Conservation (phyloP, 2,888 invertebrate species). For the Coenonympha arcania region DNA sequence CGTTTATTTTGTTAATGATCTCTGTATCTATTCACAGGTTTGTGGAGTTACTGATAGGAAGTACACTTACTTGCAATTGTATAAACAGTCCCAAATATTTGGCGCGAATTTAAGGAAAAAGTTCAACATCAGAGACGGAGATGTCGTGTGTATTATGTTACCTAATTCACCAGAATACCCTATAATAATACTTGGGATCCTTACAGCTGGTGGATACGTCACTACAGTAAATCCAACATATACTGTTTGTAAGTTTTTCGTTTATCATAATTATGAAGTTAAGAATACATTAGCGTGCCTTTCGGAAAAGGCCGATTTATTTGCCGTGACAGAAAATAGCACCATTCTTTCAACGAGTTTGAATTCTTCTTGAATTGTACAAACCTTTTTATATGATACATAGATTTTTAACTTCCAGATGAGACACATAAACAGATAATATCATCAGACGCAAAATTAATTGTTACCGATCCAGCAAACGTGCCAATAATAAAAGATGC, state of each 20-base stretch:
- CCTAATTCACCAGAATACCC: conserved; percentile 82
- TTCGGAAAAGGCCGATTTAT: too few relatives aligned
- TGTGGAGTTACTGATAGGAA: conserved; percentile 34
- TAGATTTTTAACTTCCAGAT: conserved; percentile 49
- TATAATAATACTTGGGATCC: conserved; percentile 70
- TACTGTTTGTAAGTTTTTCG: conserved; percentile 56
- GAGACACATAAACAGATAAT: conserved; percentile 77
- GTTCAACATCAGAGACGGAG: conserved; percentile 73
- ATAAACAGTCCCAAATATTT: conserved; percentile 70
- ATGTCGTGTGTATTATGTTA: conserved; percentile 77
- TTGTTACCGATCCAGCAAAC: conserved; percentile 69
- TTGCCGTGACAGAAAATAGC: too few relatives aligned
- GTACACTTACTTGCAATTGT: conserved; percentile 42
- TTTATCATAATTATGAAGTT: too few relatives aligned
- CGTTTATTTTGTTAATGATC: too few relatives aligned
- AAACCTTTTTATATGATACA: too few relatives aligned
- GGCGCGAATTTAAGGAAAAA: conserved; percentile 73
- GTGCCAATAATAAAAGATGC: conserved; percentile 63
- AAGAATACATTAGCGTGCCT: too few relatives aligned
- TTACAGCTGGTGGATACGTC: conserved; percentile 75
- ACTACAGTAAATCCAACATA: conserved; percentile 80
- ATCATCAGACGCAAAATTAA: conserved; percentile 69
- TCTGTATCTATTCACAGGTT: too few relatives aligned
- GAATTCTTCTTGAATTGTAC: too few relatives aligned
- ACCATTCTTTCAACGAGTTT: too few relatives aligned